Percentiles rank a stretch among this genome's conserved stretches.
Evolutionary conservation across 2,797 vertebrate species (phyloP).

Genomic region (Ctenopoma multispine): DNA sequence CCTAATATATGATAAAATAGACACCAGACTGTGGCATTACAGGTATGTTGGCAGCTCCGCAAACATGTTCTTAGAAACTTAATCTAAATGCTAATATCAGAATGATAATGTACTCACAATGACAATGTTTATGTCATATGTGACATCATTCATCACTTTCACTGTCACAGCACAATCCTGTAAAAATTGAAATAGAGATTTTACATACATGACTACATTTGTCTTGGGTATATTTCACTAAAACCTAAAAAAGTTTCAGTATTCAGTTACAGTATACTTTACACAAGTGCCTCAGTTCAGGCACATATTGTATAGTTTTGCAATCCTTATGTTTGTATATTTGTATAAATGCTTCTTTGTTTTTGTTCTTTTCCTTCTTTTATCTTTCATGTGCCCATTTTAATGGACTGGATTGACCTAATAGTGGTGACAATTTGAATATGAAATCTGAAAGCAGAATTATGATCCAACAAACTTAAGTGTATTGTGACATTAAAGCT

Average conservation of each 20-base stretch:
- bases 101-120: neutral
- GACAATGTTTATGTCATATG: too few relatives aligned
- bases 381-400: neutral
- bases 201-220: too few relatives aligned
- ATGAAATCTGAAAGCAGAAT: neutral
- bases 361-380: neutral
- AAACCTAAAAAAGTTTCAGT: neutral
- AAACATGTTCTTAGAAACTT: neutral
- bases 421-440: neutral
- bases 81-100: neutral
- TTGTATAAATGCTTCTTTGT: neutral
- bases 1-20: too few relatives aligned
- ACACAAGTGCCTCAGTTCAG: neutral
- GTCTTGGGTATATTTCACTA: too few relatives aligned
- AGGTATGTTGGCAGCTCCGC: neutral
- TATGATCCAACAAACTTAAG: conserved; percentile 4
- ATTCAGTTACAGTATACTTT: neutral
- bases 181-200: too few relatives aligned
- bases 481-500: neutral
- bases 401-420: neutral
- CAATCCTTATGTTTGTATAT: neutral
- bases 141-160: too few relatives aligned
- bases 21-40: neutral
- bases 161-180: too few relatives aligned
- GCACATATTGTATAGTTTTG: neutral